A percentile compares a stretch with the other conserved stretches of the same genome.
Conservation (phyloP, 1,140 invertebrate species). For the Atta colombica region DNA sequence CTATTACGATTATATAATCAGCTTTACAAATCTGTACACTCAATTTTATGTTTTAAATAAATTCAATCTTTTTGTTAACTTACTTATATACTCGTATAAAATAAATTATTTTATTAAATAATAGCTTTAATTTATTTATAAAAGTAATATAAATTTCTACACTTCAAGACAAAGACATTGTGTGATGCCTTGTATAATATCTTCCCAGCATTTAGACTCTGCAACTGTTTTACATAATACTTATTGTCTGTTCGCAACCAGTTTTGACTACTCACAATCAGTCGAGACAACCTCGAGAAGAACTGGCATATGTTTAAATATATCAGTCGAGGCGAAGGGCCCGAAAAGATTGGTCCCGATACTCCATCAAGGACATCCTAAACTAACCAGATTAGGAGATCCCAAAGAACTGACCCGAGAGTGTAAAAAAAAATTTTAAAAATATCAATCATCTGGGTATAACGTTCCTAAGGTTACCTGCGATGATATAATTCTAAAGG, state of each 20-base stretch:
- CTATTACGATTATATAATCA: not conserved
- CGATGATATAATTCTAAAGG: conserved; percentile 67
- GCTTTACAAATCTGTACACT: too few relatives aligned
- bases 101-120: not conserved
- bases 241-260: conserved; percentile 19
- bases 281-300: not conserved
- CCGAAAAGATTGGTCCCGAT: conserved; percentile 39
- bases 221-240: conserved; percentile 20
- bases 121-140: not conserved
- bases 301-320: conserved; percentile 45
- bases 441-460: conserved; percentile 22
- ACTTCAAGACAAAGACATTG: not conserved
- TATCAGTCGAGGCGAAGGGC: conserved; percentile 18
- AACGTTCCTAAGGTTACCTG: conserved; percentile 61
- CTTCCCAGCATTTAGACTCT: not conserved
- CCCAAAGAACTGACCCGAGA: not conserved
- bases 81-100: not conserved
- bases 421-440: conserved; percentile 26
- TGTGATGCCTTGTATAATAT: not conserved
- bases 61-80: not conserved
- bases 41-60: not conserved
- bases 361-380: conserved; percentile 49
- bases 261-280: conserved; percentile 20
- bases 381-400: conserved; percentile 13
- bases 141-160: not conserved